Percentiles rank a stretch among this genome's conserved stretches.
Conservation (phyloP, 2,797 vertebrate species). For the Cryptoprocta ferox region DNA sequence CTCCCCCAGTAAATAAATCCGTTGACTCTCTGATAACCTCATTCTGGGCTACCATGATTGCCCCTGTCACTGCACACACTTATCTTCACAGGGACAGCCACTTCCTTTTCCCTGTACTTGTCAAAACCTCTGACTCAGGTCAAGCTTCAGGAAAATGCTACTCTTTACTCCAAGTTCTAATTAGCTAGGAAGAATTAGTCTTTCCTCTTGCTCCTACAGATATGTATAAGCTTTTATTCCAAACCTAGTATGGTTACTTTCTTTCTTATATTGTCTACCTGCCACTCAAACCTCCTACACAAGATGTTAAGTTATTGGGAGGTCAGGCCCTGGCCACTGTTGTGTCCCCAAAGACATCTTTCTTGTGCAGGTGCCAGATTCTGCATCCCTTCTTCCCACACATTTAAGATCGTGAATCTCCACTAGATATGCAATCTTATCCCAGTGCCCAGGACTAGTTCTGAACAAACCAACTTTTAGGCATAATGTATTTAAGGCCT, state of each 20-base stretch:
- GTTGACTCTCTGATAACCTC: background rate
- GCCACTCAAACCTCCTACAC: background rate
- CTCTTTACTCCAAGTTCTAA: background rate
- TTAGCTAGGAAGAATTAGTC: background rate
- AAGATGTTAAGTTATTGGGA: background rate
- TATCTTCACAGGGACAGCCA: background rate
- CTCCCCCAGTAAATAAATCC: background rate
- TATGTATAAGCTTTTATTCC: background rate
- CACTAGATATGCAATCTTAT: background rate
- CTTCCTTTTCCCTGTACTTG: background rate
- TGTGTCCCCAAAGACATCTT: background rate
- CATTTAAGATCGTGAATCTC: background rate
- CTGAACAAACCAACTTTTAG: background rate
- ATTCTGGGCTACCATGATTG: background rate
- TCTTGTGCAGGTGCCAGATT: background rate
- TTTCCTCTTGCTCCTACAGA: background rate
- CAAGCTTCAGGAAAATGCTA: background rate
- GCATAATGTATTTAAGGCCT: background rate
- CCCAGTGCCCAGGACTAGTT: background rate
- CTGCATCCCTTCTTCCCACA: background rate
- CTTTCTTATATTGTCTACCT: background rate
- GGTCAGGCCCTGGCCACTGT: background rate
- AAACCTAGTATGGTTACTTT: background rate
- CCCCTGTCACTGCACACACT: background rate
- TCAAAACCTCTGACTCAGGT: background rate